A percentile compares a stretch with the other conserved stretches of the same genome.
Conservation (phyloP, 2,888 invertebrate genomes). For the Nebria brevicollis region DNA sequence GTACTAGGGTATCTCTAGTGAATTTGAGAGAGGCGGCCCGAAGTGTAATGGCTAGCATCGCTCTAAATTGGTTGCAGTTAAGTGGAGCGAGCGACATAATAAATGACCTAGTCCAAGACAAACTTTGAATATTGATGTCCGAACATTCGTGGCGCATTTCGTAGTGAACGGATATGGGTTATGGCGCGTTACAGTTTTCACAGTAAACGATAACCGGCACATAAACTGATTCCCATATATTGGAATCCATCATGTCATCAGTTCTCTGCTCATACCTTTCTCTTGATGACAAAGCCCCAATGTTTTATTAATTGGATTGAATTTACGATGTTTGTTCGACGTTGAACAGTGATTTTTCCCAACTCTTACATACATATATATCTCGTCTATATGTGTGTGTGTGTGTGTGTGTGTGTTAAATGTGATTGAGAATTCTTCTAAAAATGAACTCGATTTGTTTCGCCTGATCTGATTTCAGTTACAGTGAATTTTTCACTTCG, state of each 20-base stretch:
- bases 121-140: constrained; percentile 63
- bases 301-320: constrained; percentile 20
- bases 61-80: constrained; percentile 45
- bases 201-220: neutral
- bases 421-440: constrained; percentile 33
- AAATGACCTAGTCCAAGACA: constrained; percentile 60
- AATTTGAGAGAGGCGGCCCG: constrained; percentile 15
- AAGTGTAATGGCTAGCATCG: constrained; percentile 46
- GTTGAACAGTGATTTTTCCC: constrained; percentile 20
- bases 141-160: constrained; percentile 56
- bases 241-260: constrained; percentile 9
- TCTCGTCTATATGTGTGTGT: too few species aligned
- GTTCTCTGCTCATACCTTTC: neutral
- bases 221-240: neutral
- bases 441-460: constrained; percentile 29
- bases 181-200: constrained; percentile 12
- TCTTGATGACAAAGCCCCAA: constrained; percentile 2
- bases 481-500: neutral
- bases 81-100: constrained; percentile 57
- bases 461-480: constrained; percentile 19
- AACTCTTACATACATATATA: neutral
- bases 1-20: constrained; percentile 13
- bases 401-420: neutral
- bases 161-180: constrained; percentile 22
- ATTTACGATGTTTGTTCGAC: constrained; percentile 23